A percentile compares a stretch with the other conserved stretches of the same genome.
Evolutionary conservation across 2,797 vertebrate genomes (phyloP).

Genomic region (Sylvilagus floridanus): DNA sequence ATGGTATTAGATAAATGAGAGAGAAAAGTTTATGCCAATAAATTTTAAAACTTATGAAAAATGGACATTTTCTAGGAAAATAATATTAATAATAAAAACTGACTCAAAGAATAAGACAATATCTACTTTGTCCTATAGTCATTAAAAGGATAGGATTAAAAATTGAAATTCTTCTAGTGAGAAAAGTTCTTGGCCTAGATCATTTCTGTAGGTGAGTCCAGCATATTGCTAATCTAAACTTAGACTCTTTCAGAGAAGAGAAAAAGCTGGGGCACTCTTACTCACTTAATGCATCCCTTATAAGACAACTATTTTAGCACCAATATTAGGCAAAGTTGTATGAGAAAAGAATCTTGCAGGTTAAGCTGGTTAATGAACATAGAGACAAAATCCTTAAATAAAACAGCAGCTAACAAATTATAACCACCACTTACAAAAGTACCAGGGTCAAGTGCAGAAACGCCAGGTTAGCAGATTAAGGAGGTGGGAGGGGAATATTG

Average conservation of each 20-base stretch:
- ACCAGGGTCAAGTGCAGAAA: neutral
- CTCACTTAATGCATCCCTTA: neutral
- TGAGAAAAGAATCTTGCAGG: neutral
- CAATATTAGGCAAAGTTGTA: too few species aligned
- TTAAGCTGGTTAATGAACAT: neutral
- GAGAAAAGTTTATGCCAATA: neutral
- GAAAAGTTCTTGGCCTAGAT: neutral
- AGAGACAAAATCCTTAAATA: neutral
- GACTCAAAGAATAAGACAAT: neutral
- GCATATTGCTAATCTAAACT: neutral
- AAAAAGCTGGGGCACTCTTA: neutral
- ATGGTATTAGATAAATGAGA: neutral
- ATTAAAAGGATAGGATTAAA: neutral
- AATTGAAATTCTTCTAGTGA: neutral
- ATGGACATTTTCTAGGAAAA: neutral
- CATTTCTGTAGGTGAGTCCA: neutral
- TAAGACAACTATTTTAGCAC: neutral
- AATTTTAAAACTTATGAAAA: neutral
- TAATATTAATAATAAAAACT: neutral
- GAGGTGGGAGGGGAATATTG: neutral
- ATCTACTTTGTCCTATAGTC: neutral
- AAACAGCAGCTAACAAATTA: neutral
- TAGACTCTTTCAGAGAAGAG: neutral
- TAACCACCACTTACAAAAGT: neutral
- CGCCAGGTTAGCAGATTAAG: neutral